Evolutionary conservation across 2,797 vertebrate species (phyloP), one percentile per base, ranked within the genome.

Genomic region (Scarus forsteni): DNA sequence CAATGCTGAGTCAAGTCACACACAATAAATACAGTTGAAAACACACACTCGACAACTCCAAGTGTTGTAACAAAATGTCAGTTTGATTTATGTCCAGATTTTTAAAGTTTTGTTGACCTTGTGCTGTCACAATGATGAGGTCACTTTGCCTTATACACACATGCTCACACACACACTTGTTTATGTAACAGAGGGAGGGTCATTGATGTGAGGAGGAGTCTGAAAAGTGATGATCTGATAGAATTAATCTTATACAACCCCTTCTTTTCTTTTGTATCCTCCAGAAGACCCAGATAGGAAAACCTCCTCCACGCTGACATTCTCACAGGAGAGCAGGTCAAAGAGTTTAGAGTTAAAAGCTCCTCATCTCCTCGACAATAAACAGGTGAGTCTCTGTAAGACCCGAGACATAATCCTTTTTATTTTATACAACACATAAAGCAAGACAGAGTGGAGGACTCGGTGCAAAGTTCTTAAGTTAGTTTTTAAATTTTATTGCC

Each of bases 1-100:
- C 81, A 70, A 35, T 79, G 83, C 88, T 78, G 82, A 88, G 85
- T 88, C 70, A 81, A 76, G 71, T 48, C 66, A 60, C 48, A 49
- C 71, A 59, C 62, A 15, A 56, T 39, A 48, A 15, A 56, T 39
- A 48, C 45, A 42, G 56, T 46, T 54, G 3, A 5, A 66, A 14
- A 65, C 52, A 55, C 56, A 50, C 36, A 60, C 40, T 44, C 15
- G 43, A 35, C 11, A 42, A 57, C 44, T 19, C 53, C 42, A 57
- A 58, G 60, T 77, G 70, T 65, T 0, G 10, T 51, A 57, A 56
- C 46, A 68, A 42, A 69, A 60, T 2, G 14, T 66, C 57, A 59
- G 43, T 38, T 73, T 66, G 38, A 58, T 68, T 18, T 67, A 48
- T 44, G 44, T 10, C 10, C 39, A 40, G 60, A 56, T 73, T 62